Evolutionary conservation across 2,888 invertebrate species (phyloP), one percentile per base, ranked within the genome.

Genomic region (Apocheima hispidaria): DNA sequence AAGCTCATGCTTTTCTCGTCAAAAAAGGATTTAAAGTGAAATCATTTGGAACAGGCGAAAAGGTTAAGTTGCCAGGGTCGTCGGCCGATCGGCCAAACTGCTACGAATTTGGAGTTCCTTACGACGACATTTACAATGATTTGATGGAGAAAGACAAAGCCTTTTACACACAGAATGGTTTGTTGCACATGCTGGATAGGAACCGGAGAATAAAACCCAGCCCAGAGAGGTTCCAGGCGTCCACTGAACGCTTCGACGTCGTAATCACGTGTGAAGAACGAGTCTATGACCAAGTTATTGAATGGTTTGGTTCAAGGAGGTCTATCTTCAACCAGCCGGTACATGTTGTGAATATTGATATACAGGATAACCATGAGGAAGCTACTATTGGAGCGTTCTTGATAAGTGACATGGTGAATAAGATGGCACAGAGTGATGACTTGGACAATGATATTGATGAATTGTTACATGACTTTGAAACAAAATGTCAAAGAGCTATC

Each of bases 361-460:
- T 99, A 75, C 98, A 98, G 86, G 99, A 99, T 92, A 99, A 99
- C 90, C 98, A 99, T 71, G 99, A 99, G 87, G 99, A 99, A 88
- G 99, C 99, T 0, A 98, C 99, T 2, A 96, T 99, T 80, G 99
- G 99, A 69, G 99, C 99, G 33, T 99, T 99, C 92, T 94, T 99
- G 74, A 99, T 99, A 71, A 98, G 98, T 88, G 99, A 99, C 88
- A 95, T 99, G 92, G 97, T 98, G 71, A 95, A 96, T 57, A 96
- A 97, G 95, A 94, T 99, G 93, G 95, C 97, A 14, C 96, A 96
- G 83, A 96, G 96, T 78, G 96, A 97, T 62, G 99, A 99, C 86
- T 91, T 99, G 79, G 99, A 99, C 85, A 98, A 99, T 92, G 99
- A 99, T 82, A 98, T 99, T 78, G 99, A 99, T 91, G 98, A 99